phyloP scores from a whole-genome alignment of 2,888 invertebrate genomes.

The Coelinius sp. region DNA sequence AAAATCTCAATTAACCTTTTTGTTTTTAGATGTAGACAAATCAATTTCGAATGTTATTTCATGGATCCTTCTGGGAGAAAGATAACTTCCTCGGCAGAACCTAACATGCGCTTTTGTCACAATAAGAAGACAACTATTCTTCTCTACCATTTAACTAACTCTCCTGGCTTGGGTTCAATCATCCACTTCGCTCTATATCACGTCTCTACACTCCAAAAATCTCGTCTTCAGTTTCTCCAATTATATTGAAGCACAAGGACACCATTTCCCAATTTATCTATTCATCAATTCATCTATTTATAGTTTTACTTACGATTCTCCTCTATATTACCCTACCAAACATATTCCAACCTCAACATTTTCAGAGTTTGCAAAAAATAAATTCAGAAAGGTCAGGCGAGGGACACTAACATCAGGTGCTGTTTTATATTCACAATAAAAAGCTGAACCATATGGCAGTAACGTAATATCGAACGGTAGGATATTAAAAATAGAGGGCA shows the following conservation, averaged over 20 bases:
- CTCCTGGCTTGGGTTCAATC: slow-evolving; percentile 33
- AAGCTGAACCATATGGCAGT: slow-evolving; percentile 22
- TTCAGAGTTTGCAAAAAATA: not conserved
- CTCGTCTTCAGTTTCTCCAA: slow-evolving; percentile 8
- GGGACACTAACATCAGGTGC: not conserved
- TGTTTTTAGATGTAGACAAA: too few species aligned
- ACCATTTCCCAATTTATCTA: not conserved
- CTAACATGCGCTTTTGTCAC: slow-evolving; percentile 62
- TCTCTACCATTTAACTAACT: slow-evolving; percentile 31
- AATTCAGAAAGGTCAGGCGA: not conserved
- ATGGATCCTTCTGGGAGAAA: too few species aligned
- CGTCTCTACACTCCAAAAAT: slow-evolving; percentile 30
- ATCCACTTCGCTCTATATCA: slow-evolving; percentile 18
- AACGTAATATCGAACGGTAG: not conserved
- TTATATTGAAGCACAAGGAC: too few species aligned
- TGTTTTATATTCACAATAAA: slow-evolving; percentile 37
- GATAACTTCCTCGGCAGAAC: too few species aligned
- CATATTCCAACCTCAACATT: not conserved
- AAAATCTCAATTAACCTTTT: too few species aligned
- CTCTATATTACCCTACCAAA: not conserved
- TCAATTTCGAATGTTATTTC: too few species aligned
- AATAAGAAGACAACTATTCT: slow-evolving; percentile 52
- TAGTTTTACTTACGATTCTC: not conserved
- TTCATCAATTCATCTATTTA: not conserved
- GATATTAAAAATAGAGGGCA: not conserved